Conservation (phyloP, 2,888 invertebrate species). For the Philereme transversata region DNA sequence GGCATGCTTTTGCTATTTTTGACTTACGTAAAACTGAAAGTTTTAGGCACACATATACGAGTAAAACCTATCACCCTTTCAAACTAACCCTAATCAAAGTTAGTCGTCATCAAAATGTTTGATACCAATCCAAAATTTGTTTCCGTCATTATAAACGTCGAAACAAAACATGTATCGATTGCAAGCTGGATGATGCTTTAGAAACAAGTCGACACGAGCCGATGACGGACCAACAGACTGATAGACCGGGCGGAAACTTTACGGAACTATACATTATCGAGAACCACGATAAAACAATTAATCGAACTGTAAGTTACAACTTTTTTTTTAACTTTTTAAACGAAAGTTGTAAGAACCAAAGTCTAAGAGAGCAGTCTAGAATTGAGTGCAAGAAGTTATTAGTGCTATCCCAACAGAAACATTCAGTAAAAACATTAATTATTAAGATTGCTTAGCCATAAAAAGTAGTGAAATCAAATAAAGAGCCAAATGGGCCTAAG, state of each 20-base stretch:
- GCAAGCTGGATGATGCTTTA: conserved; percentile 31
- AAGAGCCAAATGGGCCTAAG: too few relatives aligned
- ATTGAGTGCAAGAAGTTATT: too few relatives aligned
- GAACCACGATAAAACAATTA: too few relatives aligned
- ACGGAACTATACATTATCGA: too few relatives aligned
- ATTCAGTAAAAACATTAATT: too few relatives aligned
- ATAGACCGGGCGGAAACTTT: conserved; percentile 3
- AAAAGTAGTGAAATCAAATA: too few relatives aligned
- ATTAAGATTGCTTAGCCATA: too few relatives aligned
- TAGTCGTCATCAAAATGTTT: conserved; percentile 15
- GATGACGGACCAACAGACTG: conserved; percentile 32
- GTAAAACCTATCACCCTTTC: background rate
- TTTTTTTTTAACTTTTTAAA: too few relatives aligned
- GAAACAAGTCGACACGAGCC: conserved; percentile 22
- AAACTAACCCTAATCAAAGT: conserved; percentile 5
- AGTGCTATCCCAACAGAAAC: too few relatives aligned
- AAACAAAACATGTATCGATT: conserved; percentile 44
- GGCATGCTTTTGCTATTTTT: background rate
- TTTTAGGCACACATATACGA: background rate
- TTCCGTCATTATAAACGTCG: conserved; percentile 23
- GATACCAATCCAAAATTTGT: conserved; percentile 26
- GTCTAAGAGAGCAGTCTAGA: too few relatives aligned
- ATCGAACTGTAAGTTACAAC: too few relatives aligned
- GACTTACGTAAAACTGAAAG: background rate
- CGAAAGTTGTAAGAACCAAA: too few relatives aligned